Percentiles rank a stretch among this genome's conserved stretches.
phyloP scores from a whole-genome alignment of 2,797 vertebrate species.

The Crenuchus spilurus region DNA sequence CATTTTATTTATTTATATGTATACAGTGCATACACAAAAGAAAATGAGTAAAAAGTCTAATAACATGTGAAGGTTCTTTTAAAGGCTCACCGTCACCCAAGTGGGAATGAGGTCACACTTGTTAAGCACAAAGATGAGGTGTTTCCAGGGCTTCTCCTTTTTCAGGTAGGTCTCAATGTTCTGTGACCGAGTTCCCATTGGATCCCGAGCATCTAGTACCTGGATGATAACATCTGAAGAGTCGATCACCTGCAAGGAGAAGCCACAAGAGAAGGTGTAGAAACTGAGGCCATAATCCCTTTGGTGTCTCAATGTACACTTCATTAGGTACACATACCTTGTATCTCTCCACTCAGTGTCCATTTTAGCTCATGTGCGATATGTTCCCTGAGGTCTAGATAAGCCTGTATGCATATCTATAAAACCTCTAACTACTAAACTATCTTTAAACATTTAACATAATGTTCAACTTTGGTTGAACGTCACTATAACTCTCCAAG shows the following conservation, averaged over 20 bases:
- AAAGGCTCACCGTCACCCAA: conserved; percentile 88
- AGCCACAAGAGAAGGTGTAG: background rate
- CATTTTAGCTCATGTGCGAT: no score
- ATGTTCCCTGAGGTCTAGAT: no score
- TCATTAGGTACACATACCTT: no score
- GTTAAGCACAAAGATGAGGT: conserved; percentile 96
- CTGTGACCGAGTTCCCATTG: conserved; percentile 91
- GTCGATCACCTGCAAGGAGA: conserved; percentile 88
- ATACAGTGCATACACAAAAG: no score
- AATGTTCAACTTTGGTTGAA: no score
- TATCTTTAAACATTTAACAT: no score
- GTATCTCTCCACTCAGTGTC: no score
- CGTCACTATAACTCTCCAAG: no score
- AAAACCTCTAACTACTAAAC: no score
- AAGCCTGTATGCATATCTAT: no score
- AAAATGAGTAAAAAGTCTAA: no score
- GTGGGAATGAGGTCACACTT: conserved; percentile 97
- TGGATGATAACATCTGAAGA: conserved; percentile 97
- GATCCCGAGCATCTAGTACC: conserved; percentile 95
- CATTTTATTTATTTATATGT: no score
- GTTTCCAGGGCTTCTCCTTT: conserved; percentile 97
- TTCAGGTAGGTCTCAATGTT: conserved; percentile 93
- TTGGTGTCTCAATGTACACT: background rate
- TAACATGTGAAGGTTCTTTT: background rate
- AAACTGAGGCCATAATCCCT: background rate